phyloP scores from a whole-genome alignment of 2,888 invertebrate genomes.

The Lasioglossum calceatum region DNA sequence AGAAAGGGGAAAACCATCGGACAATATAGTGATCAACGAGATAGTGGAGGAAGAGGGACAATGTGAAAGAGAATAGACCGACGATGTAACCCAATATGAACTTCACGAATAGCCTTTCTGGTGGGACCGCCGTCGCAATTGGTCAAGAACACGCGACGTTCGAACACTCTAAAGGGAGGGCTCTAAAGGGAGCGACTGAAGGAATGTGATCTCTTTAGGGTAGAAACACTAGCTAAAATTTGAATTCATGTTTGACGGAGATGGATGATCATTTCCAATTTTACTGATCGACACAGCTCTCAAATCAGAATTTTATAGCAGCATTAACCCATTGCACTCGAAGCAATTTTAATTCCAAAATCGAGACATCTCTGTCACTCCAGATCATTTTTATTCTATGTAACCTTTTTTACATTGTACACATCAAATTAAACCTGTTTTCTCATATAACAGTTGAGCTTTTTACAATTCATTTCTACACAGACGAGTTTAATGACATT shows the following conservation, averaged over 20 bases:
- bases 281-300: not conserved
- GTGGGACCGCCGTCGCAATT: not conserved
- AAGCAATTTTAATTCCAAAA: no score
- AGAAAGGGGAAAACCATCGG: not conserved
- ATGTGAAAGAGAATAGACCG: slow-evolving; percentile 22
- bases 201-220: not conserved
- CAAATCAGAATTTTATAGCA: not conserved
- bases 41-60: slow-evolving; percentile 4
- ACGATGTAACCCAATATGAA: slow-evolving; percentile 21
- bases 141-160: slow-evolving; percentile 1
- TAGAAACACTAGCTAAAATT: not conserved
- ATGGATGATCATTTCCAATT: not conserved
- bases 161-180: not conserved
- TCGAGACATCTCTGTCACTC: no score
- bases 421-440: no score
- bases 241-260: not conserved
- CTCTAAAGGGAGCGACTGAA: not conserved
- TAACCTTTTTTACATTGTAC: no score
- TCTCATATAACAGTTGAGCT: no score
- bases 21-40: slow-evolving; percentile 12
- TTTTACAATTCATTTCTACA: no score
- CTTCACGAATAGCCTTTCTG: slow-evolving; percentile 4
- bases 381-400: no score
- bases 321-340: no score
- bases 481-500: no score